Evolutionary conservation across 2,888 invertebrate species (phyloP).

Genomic region (Aromia moschata): DNA sequence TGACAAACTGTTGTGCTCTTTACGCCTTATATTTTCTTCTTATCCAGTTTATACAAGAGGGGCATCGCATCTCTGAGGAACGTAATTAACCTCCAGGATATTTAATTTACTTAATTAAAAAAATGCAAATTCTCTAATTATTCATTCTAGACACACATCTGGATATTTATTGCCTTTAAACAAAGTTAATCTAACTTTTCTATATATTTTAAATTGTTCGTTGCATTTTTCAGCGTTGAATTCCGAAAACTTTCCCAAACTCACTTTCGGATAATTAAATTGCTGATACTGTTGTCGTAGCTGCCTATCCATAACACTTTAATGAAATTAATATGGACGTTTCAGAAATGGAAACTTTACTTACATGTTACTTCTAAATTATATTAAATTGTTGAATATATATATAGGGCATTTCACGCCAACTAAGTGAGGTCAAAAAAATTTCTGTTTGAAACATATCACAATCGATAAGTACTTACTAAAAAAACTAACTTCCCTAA

Average conservation of each 20-base stretch:
- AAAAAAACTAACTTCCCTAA: too few species aligned
- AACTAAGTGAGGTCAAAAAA: too few species aligned
- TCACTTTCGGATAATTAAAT: slow-evolving; percentile 7
- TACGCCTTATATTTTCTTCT: neutral
- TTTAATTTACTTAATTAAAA: slow-evolving; percentile 27
- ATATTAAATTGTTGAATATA: too few species aligned
- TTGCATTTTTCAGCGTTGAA: slow-evolving; percentile 12
- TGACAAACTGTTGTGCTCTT: neutral
- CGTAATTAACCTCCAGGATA: slow-evolving; percentile 11
- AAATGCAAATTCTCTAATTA: slow-evolving; percentile 25
- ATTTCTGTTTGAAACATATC: too few species aligned
- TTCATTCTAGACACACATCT: slow-evolving; percentile 20
- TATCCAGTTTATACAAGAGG: neutral
- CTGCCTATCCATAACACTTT: neutral
- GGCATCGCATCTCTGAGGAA: neutral
- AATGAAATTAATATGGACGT: neutral
- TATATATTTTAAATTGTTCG: slow-evolving; percentile 14
- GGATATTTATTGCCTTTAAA: slow-evolving; percentile 17
- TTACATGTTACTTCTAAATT: too few species aligned
- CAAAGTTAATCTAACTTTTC: slow-evolving; percentile 22
- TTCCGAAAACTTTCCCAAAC: slow-evolving; percentile 9
- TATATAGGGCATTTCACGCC: too few species aligned
- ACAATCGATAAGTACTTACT: too few species aligned
- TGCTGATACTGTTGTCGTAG: neutral
- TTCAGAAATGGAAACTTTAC: neutral